Evolutionary conservation across 2,888 invertebrate species (phyloP).

Genomic region (Rotaria magnacalcarata): DNA sequence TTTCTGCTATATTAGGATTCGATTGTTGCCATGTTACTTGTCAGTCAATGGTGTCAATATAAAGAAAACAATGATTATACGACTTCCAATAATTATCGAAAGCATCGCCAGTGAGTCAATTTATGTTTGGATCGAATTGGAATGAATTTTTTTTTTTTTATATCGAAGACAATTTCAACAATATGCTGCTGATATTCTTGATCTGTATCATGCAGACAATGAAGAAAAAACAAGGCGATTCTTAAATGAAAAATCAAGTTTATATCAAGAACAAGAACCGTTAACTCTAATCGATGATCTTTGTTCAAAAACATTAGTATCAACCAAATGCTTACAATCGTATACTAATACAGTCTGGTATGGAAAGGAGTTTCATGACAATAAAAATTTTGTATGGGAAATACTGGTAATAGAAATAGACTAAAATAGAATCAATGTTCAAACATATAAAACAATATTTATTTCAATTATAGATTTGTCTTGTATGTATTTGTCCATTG

Average conservation of each 20-base stretch:
- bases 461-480: background rate
- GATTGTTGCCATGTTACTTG: background rate
- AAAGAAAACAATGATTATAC: background rate
- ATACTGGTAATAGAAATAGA: background rate
- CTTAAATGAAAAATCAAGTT: background rate
- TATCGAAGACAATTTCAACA: background rate
- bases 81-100: background rate
- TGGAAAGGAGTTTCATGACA: background rate
- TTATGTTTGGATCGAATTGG: background rate
- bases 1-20: background rate
- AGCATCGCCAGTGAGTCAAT: background rate
- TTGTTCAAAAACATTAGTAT: background rate
- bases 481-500: background rate
- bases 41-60: conserved; percentile 5
- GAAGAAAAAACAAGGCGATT: background rate
- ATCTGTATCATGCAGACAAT: background rate
- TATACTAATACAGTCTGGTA: background rate
- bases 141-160: no score
- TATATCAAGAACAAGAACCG: background rate
- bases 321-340: background rate
- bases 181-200: background rate
- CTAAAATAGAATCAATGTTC: no score
- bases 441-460: background rate
- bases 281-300: background rate
- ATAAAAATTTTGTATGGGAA: background rate